phyloP scores from a whole-genome alignment of 2,797 vertebrate species.

The Rhincodon typus region DNA sequence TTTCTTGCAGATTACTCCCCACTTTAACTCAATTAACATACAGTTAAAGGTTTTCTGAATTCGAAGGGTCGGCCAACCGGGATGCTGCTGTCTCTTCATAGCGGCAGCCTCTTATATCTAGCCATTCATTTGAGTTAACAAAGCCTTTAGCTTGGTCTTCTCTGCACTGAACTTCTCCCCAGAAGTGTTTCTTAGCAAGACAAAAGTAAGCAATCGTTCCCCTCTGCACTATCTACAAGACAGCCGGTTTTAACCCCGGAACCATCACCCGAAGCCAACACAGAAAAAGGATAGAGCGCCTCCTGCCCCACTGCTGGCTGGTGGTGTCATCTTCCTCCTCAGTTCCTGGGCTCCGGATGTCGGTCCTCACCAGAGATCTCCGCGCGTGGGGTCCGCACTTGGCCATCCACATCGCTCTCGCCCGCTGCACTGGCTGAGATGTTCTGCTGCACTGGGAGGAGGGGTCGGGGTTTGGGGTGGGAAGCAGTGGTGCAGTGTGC shows the following conservation, averaged over 20 bases:
- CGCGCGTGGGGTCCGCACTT: slow-evolving; percentile 42
- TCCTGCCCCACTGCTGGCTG: not conserved
- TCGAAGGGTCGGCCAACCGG: not conserved
- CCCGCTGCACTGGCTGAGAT: not conserved
- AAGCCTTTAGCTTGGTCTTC: not conserved
- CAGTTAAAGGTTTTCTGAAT: not conserved
- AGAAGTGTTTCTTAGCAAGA: not conserved
- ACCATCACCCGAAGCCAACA: not conserved
- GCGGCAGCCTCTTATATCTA: not conserved
- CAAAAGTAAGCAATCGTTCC: not conserved
- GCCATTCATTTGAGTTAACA: not conserved
- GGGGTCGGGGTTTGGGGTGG: slow-evolving; percentile 34
- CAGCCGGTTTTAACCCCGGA: not conserved
- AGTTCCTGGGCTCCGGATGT: slow-evolving; percentile 43
- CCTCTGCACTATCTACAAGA: not conserved
- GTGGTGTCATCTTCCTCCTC: slow-evolving; percentile 43
- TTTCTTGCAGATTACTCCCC: not conserved
- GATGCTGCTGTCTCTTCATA: not conserved
- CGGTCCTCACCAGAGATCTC: slow-evolving; percentile 49
- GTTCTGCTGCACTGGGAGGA: slow-evolving; percentile 38
- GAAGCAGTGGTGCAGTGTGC: slow-evolving; percentile 21
- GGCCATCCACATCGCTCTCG: slow-evolving; percentile 36
- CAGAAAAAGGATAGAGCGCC: not conserved
- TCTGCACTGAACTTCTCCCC: not conserved
- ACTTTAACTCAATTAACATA: not conserved